Evolutionary conservation across 2,113 vertebrate genomes (phyloP), one percentile per base, ranked within the genome.

Genomic region (Perca schrenkii): DNA sequence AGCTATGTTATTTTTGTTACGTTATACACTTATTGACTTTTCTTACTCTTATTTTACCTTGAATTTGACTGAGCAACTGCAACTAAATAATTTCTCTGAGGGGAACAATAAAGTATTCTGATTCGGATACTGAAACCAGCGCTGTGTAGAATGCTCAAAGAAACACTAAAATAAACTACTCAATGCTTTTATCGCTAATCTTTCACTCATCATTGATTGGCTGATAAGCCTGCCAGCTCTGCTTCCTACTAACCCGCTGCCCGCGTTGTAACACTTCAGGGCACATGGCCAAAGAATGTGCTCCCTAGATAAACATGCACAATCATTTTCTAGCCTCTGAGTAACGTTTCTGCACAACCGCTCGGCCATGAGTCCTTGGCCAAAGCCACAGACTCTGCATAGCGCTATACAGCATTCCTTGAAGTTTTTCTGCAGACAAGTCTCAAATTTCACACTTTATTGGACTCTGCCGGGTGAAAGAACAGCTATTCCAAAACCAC

Each of bases 371-470:
- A 81, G 76, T 61, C 77, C 78, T 68, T 52, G 57, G 57, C 25
- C 86, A 83, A 65, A 90, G 86, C 83, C 79, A 66, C 49, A 16
- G 73, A 64, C 80, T 83, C 71, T 64, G 52, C 72, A 60, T 25
- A 14, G 80, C 1, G 14, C 74, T 87, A 86, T 84, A 86, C 78
- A 47, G 85, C 89, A 93, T 93, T 94, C 91, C 90, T 91, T 79
- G 13, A 78, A 74, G 67, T 91, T 73, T 85, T 84, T 77, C 77
- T 66, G 62, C 82, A 75, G 84, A 71, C 50, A 4, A 21, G 77
- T 83, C 86, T 94, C 87, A 0, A 65, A 82, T 92, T 93, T 94
- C 92, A 90, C 83, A 86, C 85, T 90, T 91, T 85, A 91, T 60
- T 65, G 69, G 83, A 88, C 69, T 79, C 77, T 21, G 64, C 75